Evolutionary conservation across 2,888 invertebrate genomes (phyloP).

Genomic region (Dicyrtoma fusca): DNA sequence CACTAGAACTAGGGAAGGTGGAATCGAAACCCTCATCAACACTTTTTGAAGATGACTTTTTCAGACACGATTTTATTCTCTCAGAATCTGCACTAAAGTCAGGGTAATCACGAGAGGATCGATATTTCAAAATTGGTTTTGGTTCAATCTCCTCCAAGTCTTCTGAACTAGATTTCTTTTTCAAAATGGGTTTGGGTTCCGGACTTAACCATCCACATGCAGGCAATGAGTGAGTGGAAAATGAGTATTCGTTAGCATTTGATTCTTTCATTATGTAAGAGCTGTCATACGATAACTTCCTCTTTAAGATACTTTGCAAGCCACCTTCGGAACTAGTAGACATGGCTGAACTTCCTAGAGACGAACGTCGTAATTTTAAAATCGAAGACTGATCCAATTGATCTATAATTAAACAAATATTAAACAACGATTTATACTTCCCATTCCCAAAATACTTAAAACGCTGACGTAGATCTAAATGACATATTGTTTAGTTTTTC

Average conservation of each 20-base stretch:
- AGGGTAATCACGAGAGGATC: conserved; percentile 30
- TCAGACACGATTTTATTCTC: conserved; percentile 50
- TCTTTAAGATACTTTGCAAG: conserved; percentile 45
- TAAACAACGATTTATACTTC: neutral
- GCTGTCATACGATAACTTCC: conserved; percentile 46
- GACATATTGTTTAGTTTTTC: no score
- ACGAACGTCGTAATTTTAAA: conserved; percentile 42
- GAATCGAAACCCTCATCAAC: conserved; percentile 30
- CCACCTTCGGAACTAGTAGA: conserved; percentile 40
- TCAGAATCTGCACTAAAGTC: conserved; percentile 36
- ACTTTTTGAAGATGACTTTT: conserved; percentile 45
- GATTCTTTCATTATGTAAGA: conserved; percentile 39
- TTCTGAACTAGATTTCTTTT: conserved; percentile 53
- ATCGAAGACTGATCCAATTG: conserved; percentile 41
- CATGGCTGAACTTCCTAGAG: conserved; percentile 40
- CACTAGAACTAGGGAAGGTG: neutral
- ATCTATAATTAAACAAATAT: conserved; percentile 21
- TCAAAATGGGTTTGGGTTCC: conserved; percentile 53
- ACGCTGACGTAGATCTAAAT: no score
- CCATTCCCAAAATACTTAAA: neutral
- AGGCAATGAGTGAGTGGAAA: conserved; percentile 45
- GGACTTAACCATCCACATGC: conserved; percentile 44
- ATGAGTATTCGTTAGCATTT: conserved; percentile 39
- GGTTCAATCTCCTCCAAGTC: conserved; percentile 53
- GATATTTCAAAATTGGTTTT: conserved; percentile 52